Evolutionary conservation across 2,888 invertebrate genomes (phyloP).

Genomic region (Lacanobia wlatinum): DNA sequence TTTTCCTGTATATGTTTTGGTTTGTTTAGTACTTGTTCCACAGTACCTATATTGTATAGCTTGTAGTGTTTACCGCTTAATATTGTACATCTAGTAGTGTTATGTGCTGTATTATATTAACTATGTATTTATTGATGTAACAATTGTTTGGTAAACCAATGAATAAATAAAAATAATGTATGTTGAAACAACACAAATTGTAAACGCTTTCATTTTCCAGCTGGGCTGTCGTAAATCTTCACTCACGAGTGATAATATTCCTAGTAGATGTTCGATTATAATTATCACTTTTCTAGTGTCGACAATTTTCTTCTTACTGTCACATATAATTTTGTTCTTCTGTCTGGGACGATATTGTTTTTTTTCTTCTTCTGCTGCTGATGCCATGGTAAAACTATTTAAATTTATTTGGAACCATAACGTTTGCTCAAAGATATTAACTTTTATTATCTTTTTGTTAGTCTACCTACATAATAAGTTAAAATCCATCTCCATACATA

Average conservation of each 20-base stretch:
- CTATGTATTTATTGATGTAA: too few species aligned
- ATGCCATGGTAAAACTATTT: conserved; percentile 9
- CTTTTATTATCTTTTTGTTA: conserved; percentile 1
- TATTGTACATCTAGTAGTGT: too few species aligned
- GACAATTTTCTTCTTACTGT: conserved; percentile 17
- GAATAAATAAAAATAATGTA: conserved; percentile 17
- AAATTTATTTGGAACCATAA: background rate
- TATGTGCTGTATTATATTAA: too few species aligned
- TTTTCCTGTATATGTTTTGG: too few species aligned
- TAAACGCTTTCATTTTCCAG: conserved; percentile 25
- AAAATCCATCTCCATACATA: too few species aligned
- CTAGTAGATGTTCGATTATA: conserved; percentile 19
- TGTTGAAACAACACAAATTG: conserved; percentile 6
- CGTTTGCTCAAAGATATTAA: conserved; percentile 3
- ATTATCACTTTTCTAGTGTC: conserved; percentile 7
- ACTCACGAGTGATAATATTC: conserved; percentile 18
- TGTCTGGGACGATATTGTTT: background rate
- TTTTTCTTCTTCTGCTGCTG: background rate
- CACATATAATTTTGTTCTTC: conserved; percentile 8
- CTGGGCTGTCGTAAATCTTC: conserved; percentile 8
- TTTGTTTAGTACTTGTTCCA: too few species aligned
- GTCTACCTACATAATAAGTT: too few species aligned
- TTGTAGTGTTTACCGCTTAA: too few species aligned
- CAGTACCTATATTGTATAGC: too few species aligned
- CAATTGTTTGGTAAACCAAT: too few species aligned